phyloP scores from a whole-genome alignment of 2,113 vertebrate genomes.

The Desmodus rotundus region DNA sequence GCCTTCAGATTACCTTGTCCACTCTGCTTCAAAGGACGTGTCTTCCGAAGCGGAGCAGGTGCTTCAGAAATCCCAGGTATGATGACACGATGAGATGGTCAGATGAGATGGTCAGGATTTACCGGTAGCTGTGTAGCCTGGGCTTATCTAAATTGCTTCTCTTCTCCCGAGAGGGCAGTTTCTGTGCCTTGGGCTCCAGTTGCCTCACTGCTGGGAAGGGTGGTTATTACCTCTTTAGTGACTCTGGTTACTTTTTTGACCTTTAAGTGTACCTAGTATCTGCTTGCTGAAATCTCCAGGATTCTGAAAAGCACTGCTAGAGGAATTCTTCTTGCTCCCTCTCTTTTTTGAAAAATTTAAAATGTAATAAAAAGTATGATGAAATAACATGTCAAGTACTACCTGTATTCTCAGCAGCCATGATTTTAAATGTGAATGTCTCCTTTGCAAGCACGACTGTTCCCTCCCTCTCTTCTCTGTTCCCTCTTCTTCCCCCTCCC shows the following conservation, averaged over 20 bases:
- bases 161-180: neutral
- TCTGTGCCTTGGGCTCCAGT: neutral
- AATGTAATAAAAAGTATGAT: neutral
- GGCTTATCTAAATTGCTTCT: neutral
- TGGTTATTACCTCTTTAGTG: neutral
- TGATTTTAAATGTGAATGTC: neutral
- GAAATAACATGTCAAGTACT: neutral
- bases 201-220: neutral
- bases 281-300: neutral
- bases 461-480: neutral
- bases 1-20: neutral
- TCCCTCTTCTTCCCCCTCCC: accelerated
- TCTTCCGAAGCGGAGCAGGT: neutral
- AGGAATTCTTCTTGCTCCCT: neutral
- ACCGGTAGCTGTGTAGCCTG: too few species aligned
- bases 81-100: too few species aligned
- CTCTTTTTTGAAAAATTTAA: neutral
- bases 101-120: neutral
- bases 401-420: neutral
- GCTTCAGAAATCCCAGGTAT: neutral
- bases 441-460: accelerated
- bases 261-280: neutral
- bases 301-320: neutral
- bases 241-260: neutral
- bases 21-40: neutral